phyloP scores from a whole-genome alignment of 2,888 invertebrate genomes.

The Philaethria dido region DNA sequence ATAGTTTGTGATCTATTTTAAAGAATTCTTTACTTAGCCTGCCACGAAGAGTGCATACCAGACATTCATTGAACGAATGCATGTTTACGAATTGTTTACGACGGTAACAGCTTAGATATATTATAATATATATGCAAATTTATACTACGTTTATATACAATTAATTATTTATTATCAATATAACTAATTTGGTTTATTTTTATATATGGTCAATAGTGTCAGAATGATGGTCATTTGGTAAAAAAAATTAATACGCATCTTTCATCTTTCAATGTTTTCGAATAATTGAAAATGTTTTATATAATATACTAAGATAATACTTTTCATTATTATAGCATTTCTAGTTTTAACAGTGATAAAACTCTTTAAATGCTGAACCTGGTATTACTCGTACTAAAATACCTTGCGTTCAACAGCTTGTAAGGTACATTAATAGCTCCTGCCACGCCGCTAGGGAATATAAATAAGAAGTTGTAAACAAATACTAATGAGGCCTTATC shows the following conservation, averaged over 20 bases:
- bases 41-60: constrained; percentile 35
- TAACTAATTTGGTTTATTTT: not conserved
- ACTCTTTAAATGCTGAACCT: constrained; percentile 32
- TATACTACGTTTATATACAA: not conserved
- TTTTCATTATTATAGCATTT: not conserved
- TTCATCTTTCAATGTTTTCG: not conserved
- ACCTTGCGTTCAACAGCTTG: constrained; percentile 43
- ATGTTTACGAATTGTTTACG: constrained; percentile 39
- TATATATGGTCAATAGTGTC: not conserved
- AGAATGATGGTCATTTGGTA: no score
- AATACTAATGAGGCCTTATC: constrained; percentile 25
- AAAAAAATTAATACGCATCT: not conserved
- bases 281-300: no score
- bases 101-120: not conserved
- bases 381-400: constrained; percentile 42
- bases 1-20: constrained; percentile 36
- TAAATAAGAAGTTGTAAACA: constrained; percentile 43
- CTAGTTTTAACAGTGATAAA: constrained; percentile 16
- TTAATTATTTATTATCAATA: not conserved
- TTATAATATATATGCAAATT: constrained; percentile 5
- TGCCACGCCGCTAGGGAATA: constrained; percentile 33
- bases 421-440: constrained; percentile 42
- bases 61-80: constrained; percentile 37
- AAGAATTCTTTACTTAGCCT: constrained; percentile 39
- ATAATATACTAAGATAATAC: not conserved